Evolutionary conservation across 2,888 invertebrate species (phyloP).

Genomic region (Zelleria hepariella): DNA sequence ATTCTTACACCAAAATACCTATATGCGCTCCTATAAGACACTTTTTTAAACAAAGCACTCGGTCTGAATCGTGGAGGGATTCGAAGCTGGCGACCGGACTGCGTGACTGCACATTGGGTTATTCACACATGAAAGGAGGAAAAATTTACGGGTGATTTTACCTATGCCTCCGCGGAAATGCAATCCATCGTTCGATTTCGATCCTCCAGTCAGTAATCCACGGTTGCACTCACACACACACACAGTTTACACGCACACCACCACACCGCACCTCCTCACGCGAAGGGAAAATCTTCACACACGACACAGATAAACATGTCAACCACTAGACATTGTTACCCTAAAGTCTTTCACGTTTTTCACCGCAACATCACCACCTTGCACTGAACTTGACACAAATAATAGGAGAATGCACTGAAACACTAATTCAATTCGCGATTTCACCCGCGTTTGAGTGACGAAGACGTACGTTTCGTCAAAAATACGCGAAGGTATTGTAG

Average conservation of each 20-base stretch:
- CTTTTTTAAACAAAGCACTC: constrained; percentile 42
- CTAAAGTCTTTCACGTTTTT: constrained; percentile 66
- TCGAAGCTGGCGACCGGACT: background rate
- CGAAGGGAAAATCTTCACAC: constrained; percentile 73
- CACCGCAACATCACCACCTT: constrained; percentile 57
- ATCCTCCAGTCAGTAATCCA: constrained; percentile 3
- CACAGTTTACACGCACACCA: constrained; percentile 49
- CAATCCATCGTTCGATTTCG: constrained; percentile 59
- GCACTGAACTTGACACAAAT: constrained; percentile 63
- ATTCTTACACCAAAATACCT: constrained; percentile 31
- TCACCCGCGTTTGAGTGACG: constrained; percentile 67
- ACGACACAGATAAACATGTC: constrained; percentile 73
- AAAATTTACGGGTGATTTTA: constrained; percentile 52
- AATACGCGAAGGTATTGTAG: constrained; percentile 66
- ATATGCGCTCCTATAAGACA: constrained; percentile 30
- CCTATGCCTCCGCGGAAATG: constrained; percentile 68
- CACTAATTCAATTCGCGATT: constrained; percentile 60
- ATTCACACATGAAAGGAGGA: constrained; percentile 28
- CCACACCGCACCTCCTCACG: constrained; percentile 63
- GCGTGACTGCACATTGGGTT: constrained; percentile 26
- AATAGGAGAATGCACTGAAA: constrained; percentile 55
- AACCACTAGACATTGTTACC: constrained; percentile 71
- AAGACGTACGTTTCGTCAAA: constrained; percentile 59
- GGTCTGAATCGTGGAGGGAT: constrained; percentile 20
- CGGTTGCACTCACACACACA: constrained; percentile 39